A percentile compares a stretch with the other conserved stretches of the same genome.
phyloP scores from a whole-genome alignment of 23 tunicate species.

The Phallusia fumigata region DNA sequence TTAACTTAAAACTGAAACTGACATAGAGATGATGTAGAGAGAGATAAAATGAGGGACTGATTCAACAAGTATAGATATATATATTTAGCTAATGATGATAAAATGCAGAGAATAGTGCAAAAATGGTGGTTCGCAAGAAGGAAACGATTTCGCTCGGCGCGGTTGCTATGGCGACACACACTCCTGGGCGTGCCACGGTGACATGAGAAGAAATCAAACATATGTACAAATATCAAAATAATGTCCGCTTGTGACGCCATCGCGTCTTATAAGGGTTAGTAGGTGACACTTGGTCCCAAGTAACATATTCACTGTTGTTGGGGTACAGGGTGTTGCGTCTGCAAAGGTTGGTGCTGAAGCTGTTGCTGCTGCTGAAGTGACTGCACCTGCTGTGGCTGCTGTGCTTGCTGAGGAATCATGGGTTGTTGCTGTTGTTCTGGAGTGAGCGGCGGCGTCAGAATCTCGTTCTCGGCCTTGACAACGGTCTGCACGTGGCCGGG shows the following conservation, averaged over 20 bases:
- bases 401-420: not conserved
- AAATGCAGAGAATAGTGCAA: conserved; percentile 7
- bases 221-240: not conserved
- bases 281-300: not conserved
- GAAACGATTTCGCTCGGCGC: conserved; percentile 4
- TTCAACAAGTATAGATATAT: not conserved
- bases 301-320: not conserved
- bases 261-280: not conserved
- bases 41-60: not conserved
- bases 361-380: too few relatives aligned
- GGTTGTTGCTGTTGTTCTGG: conserved; percentile 49
- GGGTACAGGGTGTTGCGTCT: not conserved
- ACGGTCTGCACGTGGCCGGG: conserved; percentile 32
- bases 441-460: conserved; percentile 58
- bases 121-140: not conserved
- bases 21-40: not conserved
- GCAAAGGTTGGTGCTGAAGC: not conserved
- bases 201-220: not conserved
- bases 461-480: conserved; percentile 57
- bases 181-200: not conserved
- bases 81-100: conserved; percentile 1
- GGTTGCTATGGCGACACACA: not conserved
- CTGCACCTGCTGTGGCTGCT: too few relatives aligned
- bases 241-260: not conserved
- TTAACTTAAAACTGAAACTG: not conserved